Percentiles rank a stretch among this genome's conserved stretches.
phyloP scores from a whole-genome alignment of 2,797 vertebrate species.

The Sarcophilus harrisii region DNA sequence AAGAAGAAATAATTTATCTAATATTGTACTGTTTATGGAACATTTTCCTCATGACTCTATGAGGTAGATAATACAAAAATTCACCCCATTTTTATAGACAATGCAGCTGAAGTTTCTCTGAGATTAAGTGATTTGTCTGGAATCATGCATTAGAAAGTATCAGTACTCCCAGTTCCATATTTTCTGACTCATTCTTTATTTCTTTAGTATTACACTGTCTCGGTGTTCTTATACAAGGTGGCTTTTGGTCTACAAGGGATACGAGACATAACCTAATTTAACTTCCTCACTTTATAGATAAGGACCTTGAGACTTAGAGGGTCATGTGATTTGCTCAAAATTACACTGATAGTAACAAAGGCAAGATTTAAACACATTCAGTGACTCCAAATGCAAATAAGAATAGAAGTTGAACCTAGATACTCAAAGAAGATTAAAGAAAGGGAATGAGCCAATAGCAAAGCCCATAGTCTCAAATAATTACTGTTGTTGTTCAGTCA shows the following conservation, averaged over 20 bases:
- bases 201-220: neutral
- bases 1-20: neutral
- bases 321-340: neutral
- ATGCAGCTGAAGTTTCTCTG: neutral
- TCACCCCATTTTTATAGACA: neutral
- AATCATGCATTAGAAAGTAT: neutral
- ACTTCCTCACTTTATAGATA: neutral
- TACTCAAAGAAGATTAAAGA: neutral
- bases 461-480: neutral
- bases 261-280: neutral
- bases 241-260: neutral
- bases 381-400: neutral
- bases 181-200: neutral
- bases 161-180: neutral
- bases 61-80: neutral
- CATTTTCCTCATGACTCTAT: neutral
- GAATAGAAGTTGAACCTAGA: neutral
- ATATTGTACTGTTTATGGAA: neutral
- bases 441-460: neutral
- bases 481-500: neutral
- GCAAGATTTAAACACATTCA: neutral
- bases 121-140: neutral
- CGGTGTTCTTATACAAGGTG: neutral
- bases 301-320: neutral
- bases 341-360: neutral